These are phyloP conservation scores for Pheosia gnoma DNA, from an alignment of 2,888 invertebrate species.

Conservation along the genomic window DNA sequence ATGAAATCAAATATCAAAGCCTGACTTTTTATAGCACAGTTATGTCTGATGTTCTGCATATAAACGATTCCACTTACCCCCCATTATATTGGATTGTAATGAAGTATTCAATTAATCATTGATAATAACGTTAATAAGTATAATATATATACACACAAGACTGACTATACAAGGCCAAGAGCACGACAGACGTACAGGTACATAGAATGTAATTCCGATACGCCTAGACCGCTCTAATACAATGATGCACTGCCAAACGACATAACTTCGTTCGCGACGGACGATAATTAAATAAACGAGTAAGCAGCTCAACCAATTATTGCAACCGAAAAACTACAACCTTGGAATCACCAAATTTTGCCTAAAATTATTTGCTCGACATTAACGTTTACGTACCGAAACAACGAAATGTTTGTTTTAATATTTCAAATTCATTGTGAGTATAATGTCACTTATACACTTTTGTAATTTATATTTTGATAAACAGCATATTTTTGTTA, in stretches of 20 bases:
- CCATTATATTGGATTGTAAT: slow-evolving; percentile 56
- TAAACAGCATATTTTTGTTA: slow-evolving; percentile 11
- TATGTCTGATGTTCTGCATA: slow-evolving; percentile 30
- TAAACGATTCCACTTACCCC: slow-evolving; percentile 64
- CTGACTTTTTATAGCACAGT: slow-evolving; percentile 34
- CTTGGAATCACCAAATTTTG: slow-evolving; percentile 64
- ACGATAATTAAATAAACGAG: slow-evolving; percentile 71
- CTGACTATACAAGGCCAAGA: slow-evolving; percentile 67
- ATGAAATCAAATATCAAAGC: slow-evolving; percentile 23
- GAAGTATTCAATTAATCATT: slow-evolving; percentile 60
- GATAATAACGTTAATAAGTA: slow-evolving; percentile 47
- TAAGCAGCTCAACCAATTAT: slow-evolving; percentile 64
- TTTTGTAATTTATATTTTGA: slow-evolving; percentile 15
- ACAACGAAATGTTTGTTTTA: slow-evolving; percentile 29
- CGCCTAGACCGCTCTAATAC: slow-evolving; percentile 35
- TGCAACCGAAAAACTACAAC: slow-evolving; percentile 70
- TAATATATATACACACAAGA: slow-evolving; percentile 52
- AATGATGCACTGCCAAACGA: slow-evolving; percentile 51
- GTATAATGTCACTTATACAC: slow-evolving; percentile 33
- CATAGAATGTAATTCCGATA: slow-evolving; percentile 22
- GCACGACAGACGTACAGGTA: slow-evolving; percentile 49
- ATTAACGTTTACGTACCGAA: slow-evolving; percentile 59
- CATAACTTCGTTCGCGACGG: slow-evolving; percentile 51
- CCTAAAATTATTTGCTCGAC: slow-evolving; percentile 45
- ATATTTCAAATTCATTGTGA: slow-evolving; percentile 40